Percentiles rank a stretch among this genome's conserved stretches.
These are phyloP conservation scores for Cataglyphis hispanica DNA, from an alignment of 1,140 invertebrate genomes.

Conservation along the genomic window DNA sequence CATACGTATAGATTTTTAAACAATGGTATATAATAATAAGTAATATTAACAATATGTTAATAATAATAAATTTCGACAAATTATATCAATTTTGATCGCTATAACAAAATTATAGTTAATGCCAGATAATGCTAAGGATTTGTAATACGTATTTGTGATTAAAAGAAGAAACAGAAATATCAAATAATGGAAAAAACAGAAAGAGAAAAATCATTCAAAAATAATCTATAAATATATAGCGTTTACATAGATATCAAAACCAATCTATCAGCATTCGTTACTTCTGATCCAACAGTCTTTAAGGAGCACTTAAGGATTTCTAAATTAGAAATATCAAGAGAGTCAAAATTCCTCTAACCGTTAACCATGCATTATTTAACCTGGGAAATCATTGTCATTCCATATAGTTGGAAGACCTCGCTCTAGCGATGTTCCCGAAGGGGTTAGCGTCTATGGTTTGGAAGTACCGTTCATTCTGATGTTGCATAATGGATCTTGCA, in stretches of 20 bases:
- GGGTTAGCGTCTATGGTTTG: conserved; percentile 22
- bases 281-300: background rate
- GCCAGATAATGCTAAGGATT: background rate
- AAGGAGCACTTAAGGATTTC: background rate
- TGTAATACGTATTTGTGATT: background rate
- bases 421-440: conserved; percentile 30
- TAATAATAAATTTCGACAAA: background rate
- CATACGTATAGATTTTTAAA: background rate
- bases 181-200: too few relatives aligned
- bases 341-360: conserved; percentile 4
- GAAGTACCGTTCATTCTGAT: conserved; percentile 71
- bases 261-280: background rate
- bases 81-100: background rate
- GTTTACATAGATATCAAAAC: background rate
- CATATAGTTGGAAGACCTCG: conserved; percentile 20
- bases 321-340: background rate
- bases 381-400: conserved; percentile 18
- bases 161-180: background rate
- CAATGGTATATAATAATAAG: background rate
- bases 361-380: conserved; percentile 19
- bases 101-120: background rate
- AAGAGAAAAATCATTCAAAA: too few relatives aligned
- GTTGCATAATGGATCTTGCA: conserved; percentile 70
- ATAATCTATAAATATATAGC: background rate
- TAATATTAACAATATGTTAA: background rate